Evolutionary conservation across 2,797 vertebrate species (phyloP).

Genomic region (Cossypha niveicapilla): DNA sequence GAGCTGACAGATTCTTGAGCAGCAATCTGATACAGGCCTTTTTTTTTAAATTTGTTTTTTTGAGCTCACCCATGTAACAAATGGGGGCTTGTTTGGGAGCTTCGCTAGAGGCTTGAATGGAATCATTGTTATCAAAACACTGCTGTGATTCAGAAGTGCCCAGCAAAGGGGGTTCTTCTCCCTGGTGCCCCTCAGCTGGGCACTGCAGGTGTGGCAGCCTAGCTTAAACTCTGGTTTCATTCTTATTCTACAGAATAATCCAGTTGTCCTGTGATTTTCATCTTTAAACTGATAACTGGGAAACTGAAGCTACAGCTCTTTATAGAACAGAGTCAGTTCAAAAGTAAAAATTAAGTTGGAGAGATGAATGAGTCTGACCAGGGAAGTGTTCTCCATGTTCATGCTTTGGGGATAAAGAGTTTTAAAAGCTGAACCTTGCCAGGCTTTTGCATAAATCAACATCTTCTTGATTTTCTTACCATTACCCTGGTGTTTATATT

Average conservation of each 20-base stretch:
- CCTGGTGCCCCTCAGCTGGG: slow-evolving; percentile 45
- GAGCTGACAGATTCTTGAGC: slow-evolving; percentile 70
- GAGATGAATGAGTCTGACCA: neutral
- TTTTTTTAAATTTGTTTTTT: neutral
- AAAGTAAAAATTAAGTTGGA: neutral
- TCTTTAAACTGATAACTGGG: neutral
- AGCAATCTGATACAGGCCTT: slow-evolving; percentile 61
- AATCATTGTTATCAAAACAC: slow-evolving; percentile 62
- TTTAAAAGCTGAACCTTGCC: neutral
- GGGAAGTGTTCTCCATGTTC: neutral
- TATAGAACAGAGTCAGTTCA: neutral
- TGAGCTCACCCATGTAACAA: slow-evolving; percentile 65
- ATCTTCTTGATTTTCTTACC: neutral
- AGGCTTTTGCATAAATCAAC: neutral
- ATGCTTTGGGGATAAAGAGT: neutral
- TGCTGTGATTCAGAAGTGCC: slow-evolving; percentile 57
- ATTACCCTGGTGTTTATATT: neutral
- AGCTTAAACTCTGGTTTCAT: slow-evolving; percentile 23
- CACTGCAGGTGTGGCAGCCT: slow-evolving; percentile 58
- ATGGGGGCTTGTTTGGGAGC: slow-evolving; percentile 63
- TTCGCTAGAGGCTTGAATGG: slow-evolving; percentile 54
- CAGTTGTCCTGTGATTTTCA: neutral
- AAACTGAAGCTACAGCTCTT: neutral
- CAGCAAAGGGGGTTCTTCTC: slow-evolving; percentile 21
- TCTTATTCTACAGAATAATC: neutral